A percentile compares a stretch with the other conserved stretches of the same genome.
These are phyloP conservation scores for Anticlea derivata DNA, from an alignment of 2,888 invertebrate genomes.

Conservation along the genomic window DNA sequence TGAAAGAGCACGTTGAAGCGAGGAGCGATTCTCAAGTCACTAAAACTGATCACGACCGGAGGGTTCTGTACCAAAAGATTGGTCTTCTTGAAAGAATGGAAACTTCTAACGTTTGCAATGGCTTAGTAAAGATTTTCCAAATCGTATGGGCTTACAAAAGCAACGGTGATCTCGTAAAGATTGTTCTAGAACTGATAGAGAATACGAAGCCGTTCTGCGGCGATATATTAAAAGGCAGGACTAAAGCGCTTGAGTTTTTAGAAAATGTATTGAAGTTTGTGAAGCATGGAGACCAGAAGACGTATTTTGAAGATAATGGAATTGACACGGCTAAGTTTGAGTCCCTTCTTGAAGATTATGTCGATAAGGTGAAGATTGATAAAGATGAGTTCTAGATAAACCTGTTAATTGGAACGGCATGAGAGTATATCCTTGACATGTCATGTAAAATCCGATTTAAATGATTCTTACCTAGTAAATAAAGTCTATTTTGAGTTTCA, in stretches of 20 bases:
- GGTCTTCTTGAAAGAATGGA: slow-evolving; percentile 64
- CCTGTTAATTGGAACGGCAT: background rate
- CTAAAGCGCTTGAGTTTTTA: slow-evolving; percentile 50
- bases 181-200: slow-evolving; percentile 54
- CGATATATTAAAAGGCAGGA: slow-evolving; percentile 46
- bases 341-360: slow-evolving; percentile 50
- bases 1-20: slow-evolving; percentile 59
- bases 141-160: slow-evolving; percentile 44
- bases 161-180: slow-evolving; percentile 41
- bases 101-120: slow-evolving; percentile 56
- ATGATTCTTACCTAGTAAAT: no score
- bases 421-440: no score
- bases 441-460: no score
- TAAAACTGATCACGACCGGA: slow-evolving; percentile 44
- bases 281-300: slow-evolving; percentile 38
- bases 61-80: slow-evolving; percentile 57
- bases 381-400: slow-evolving; percentile 59
- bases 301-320: slow-evolving; percentile 37
- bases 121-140: slow-evolving; percentile 58
- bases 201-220: slow-evolving; percentile 59
- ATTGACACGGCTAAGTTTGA: slow-evolving; percentile 48
- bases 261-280: slow-evolving; percentile 46
- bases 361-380: slow-evolving; percentile 39
- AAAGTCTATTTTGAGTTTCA: no score
- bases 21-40: slow-evolving; percentile 41